These are phyloP conservation scores for Nasonovia ribisnigri DNA, from an alignment of 2,888 invertebrate species.

Conservation along the genomic window DNA sequence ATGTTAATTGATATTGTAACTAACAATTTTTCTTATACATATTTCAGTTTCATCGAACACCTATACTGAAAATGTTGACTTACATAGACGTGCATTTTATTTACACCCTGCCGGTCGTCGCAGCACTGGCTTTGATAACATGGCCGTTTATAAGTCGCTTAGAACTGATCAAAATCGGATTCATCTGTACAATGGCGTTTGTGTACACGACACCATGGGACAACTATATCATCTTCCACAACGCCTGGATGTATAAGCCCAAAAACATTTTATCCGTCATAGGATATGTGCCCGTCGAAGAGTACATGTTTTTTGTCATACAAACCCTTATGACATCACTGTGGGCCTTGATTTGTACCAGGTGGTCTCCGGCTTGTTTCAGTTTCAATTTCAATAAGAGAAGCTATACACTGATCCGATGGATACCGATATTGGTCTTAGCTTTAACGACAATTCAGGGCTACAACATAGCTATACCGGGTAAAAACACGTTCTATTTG, in stretches of 20 bases:
- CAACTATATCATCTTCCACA: slow-evolving; percentile 50
- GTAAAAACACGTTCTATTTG: slow-evolving; percentile 45
- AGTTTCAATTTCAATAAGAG: slow-evolving; percentile 27
- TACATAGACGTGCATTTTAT: slow-evolving; percentile 48
- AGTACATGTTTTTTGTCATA: slow-evolving; percentile 57
- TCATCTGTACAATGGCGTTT: slow-evolving; percentile 49
- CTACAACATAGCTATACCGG: slow-evolving; percentile 16
- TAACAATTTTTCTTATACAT: neutral
- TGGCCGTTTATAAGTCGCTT: slow-evolving; percentile 52
- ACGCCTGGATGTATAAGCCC: slow-evolving; percentile 48
- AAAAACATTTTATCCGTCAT: slow-evolving; percentile 33
- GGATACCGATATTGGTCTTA: slow-evolving; percentile 35
- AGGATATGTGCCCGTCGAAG: slow-evolving; percentile 57
- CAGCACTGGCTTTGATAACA: slow-evolving; percentile 8
- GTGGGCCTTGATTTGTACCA: slow-evolving; percentile 39
- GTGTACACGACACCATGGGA: slow-evolving; percentile 58
- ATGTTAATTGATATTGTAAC: neutral
- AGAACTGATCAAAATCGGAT: slow-evolving; percentile 51
- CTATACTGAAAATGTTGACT: slow-evolving; percentile 31
- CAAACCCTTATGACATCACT: slow-evolving; percentile 47
- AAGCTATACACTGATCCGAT: slow-evolving; percentile 44
- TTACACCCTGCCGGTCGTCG: slow-evolving; percentile 41
- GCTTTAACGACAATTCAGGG: neutral
- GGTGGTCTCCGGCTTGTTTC: slow-evolving; percentile 53
- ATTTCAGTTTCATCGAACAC: slow-evolving; percentile 16